A percentile compares a stretch with the other conserved stretches of the same genome.
Evolutionary conservation across 2,113 vertebrate species (phyloP).

Genomic region (Gopherus evgoodei): DNA sequence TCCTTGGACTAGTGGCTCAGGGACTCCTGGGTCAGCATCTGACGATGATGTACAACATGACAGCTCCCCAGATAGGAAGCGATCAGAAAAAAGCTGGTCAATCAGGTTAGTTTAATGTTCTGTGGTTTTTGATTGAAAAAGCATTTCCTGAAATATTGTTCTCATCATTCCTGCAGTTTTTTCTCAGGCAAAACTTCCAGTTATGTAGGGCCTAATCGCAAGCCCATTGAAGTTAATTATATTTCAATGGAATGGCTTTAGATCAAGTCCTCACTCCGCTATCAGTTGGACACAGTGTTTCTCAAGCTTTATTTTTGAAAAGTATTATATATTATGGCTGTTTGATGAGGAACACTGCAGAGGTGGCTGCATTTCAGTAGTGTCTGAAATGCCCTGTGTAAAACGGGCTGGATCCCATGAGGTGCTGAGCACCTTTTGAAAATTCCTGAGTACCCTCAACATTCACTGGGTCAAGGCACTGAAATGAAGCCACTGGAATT

Average conservation of each 20-base stretch:
- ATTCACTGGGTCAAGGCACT: not conserved
- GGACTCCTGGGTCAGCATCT: not conserved
- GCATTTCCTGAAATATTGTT: not conserved
- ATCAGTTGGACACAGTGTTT: accelerated
- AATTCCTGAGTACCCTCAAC: too few relatives aligned
- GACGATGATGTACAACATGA: conserved; percentile 45
- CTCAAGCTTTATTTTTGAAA: not conserved
- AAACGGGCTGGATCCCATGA: not conserved
- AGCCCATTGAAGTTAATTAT: accelerated
- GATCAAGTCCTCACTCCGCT: accelerated
- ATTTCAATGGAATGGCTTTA: not conserved
- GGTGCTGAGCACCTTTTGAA: not conserved
- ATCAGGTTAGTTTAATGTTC: conserved; percentile 83
- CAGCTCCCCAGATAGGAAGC: not conserved
- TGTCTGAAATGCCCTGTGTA: not conserved
- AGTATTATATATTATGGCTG: not conserved
- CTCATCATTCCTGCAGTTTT: not conserved
- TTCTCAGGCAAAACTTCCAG: accelerated
- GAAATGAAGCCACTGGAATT: not conserved
- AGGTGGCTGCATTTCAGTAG: accelerated
- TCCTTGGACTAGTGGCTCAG: conserved; percentile 26
- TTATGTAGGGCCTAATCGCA: accelerated
- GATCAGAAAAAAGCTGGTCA: conserved; percentile 81
- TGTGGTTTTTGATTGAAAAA: accelerated
- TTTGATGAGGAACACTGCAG: not conserved